These are phyloP conservation scores for Calliopum simillimum DNA, from an alignment of 2,888 invertebrate species.

Conservation along the genomic window DNA sequence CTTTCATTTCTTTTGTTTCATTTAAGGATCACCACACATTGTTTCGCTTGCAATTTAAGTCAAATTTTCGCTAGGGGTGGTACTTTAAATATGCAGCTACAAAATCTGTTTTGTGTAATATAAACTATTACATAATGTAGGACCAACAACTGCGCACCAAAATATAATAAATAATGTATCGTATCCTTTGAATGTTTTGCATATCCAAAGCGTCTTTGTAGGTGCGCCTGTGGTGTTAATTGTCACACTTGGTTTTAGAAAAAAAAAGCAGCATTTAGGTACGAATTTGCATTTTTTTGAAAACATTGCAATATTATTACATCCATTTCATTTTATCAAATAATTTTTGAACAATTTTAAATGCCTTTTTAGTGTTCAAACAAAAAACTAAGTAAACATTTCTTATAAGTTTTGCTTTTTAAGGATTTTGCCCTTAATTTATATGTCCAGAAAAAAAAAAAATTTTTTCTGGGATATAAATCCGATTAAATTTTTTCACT, in stretches of 20 bases:
- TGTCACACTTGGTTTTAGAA: conserved; percentile 36
- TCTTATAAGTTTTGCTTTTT: conserved; percentile 3
- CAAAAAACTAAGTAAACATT: background rate
- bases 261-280: background rate
- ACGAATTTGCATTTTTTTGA: no score
- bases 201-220: background rate
- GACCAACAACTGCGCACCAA: conserved; percentile 45
- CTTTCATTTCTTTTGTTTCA: background rate
- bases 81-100: background rate
- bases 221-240: conserved; percentile 48
- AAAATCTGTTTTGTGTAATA: background rate
- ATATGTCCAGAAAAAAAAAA: conserved; percentile 34
- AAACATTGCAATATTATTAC: no score
- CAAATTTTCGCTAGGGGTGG: conserved; percentile 19
- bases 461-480: conserved; percentile 40
- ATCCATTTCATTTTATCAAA: no score
- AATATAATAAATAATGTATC: no score
- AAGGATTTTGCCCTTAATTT: background rate
- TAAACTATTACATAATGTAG: conserved; percentile 55
- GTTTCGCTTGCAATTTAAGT: background rate
- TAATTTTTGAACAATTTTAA: no score
- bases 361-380: background rate
- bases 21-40: background rate
- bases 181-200: no score
- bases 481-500: no score